Percentiles rank a stretch among this genome's conserved stretches.
Evolutionary conservation across 2,888 invertebrate species (phyloP).

Genomic region (Ophraella communa): DNA sequence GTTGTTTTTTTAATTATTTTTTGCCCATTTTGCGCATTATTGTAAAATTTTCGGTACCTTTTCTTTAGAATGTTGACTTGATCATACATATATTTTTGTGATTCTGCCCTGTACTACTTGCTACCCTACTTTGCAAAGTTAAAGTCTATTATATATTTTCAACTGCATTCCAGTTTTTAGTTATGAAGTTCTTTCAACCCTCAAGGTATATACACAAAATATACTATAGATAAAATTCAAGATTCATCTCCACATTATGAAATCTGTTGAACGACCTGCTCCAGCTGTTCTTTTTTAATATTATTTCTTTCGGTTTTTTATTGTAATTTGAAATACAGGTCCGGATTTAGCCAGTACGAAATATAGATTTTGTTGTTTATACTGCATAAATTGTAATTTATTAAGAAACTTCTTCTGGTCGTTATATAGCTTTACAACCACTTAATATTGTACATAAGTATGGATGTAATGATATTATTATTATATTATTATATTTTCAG

Average conservation of each 20-base stretch:
- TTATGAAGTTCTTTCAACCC: slow-evolving; percentile 11
- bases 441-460: too few species aligned
- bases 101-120: background rate
- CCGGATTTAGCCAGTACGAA: background rate
- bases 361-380: too few species aligned
- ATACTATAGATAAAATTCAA: background rate
- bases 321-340: background rate
- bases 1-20: too few species aligned
- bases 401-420: too few species aligned
- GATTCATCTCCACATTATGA: background rate
- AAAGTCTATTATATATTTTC: background rate
- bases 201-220: slow-evolving; percentile 6
- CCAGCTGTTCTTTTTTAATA: slow-evolving; percentile 18
- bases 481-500: too few species aligned
- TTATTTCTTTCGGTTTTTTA: slow-evolving; percentile 9
- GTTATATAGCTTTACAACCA: too few species aligned
- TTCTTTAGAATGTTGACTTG: too few species aligned
- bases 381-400: too few species aligned
- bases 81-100: background rate
- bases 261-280: slow-evolving; percentile 17
- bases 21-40: too few species aligned
- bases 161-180: slow-evolving; percentile 12
- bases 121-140: slow-evolving; percentile 8
- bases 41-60: too few species aligned
- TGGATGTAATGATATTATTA: too few species aligned